Evolutionary conservation across 2,888 invertebrate genomes (phyloP), one percentile per base, ranked within the genome.

Genomic region (Diadegma fenestrale): DNA sequence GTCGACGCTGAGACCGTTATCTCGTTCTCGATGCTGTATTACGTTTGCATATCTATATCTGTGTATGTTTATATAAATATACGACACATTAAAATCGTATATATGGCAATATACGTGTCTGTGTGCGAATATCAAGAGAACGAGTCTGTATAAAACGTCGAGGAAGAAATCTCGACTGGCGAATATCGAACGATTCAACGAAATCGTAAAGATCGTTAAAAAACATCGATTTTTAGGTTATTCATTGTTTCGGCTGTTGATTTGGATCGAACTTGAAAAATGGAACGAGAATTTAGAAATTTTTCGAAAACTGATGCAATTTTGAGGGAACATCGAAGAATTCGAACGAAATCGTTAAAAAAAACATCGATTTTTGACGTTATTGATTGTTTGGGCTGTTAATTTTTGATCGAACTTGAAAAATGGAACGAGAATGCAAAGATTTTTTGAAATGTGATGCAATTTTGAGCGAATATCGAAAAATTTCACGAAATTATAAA

Each of bases 1-100:
- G 43, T 61, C 80, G 71, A 58, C 76, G 37, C 41, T 43, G 45
- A 69, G 76, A 83, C 84, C 84, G 84, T 84, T 84, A 84, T 84
- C 84, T 84, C 73, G 72, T 63, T 73, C 63, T 63, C 63, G 69
- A 61, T 76, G 37, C 19, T 76, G 45, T 78, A 61, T 78, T 69
- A 72, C 63, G 48, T 37, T 58, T 26, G 17, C 43, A 63, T 75
- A 45, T 75, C 14, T 66, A 48, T 71, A 45, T 79, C 54, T 54
- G 45, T 78, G 22, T 37, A 63, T 45, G 8, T 48, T 43, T 63
- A 75, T 26, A 17, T 8, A 41, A 58, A 26, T 43, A 30, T 43
- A 66, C 66, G 22, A 22, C 26, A 17, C 30, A 69, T 45, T 26
- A 41, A 66, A n/a, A n/a, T 45, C 14, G 66, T 41, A 66, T 41